Conservation (phyloP, 2,797 vertebrate genomes). For the Melanotaenia parkinsoni region DNA sequence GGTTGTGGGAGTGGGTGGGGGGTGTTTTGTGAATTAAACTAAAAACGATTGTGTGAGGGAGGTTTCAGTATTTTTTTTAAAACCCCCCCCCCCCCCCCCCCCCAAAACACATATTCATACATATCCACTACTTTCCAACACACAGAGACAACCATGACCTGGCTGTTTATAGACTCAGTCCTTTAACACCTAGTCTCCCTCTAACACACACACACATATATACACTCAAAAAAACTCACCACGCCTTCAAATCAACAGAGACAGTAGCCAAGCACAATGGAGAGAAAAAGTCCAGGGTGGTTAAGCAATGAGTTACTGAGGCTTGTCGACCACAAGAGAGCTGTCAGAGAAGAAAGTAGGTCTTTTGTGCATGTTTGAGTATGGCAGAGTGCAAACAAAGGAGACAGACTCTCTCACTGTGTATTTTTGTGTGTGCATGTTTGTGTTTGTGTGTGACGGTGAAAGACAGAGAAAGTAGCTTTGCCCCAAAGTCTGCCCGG, state of each 20-base stretch:
- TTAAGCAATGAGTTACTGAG: conserved; percentile 74
- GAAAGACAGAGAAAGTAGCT: conserved; percentile 50
- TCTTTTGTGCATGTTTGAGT: conserved; percentile 72
- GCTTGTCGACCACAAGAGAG: conserved; percentile 76
- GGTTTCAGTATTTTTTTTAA: no score
- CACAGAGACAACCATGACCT: conserved; percentile 21
- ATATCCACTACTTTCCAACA: conserved; percentile 19
- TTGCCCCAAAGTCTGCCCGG: conserved; percentile 53
- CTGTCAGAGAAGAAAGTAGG: conserved; percentile 74
- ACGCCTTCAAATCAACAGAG: conserved; percentile 63
- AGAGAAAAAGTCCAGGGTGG: conserved; percentile 69
- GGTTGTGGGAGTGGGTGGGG: no score
- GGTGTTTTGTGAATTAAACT: no score
- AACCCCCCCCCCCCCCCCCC: no score
- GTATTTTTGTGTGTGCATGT: conserved; percentile 49
- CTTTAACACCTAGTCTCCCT: conserved; percentile 44
- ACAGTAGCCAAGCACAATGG: conserved; percentile 71
- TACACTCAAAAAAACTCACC: conserved; percentile 47
- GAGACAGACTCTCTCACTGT: conserved; percentile 62
- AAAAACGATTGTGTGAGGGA: no score
- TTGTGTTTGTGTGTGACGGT: conserved; percentile 25
- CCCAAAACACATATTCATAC: conserved; percentile 1
- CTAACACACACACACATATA: conserved; percentile 15
- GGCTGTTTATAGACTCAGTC: conserved; percentile 35
- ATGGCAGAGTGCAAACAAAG: conserved; percentile 75